Evolutionary conservation across 2,888 invertebrate genomes (phyloP), one percentile per base, ranked within the genome.

Genomic region (Antheraea assamensis): DNA sequence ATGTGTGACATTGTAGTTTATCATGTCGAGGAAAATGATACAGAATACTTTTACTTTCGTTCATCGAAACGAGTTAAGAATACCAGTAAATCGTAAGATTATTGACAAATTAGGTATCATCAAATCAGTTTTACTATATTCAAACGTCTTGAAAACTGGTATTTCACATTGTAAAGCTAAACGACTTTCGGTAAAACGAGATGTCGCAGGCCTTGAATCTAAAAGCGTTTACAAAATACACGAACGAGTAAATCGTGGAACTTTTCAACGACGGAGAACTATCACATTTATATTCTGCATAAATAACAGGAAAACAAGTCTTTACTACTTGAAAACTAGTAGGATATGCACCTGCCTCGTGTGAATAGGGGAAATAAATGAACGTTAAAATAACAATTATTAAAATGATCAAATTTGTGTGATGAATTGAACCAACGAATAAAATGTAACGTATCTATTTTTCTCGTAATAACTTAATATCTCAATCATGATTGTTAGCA

Each of bases 131-230:
- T 85, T 84, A 81, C 81, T 79, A 82, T 81, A 84, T 82, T 81
- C 83, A 85, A 84, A 84, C 80, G 79, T 76, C 76, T 75, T 78
- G 75, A 74, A 82, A 85, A 88, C 88, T 78, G 78, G 89, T 88
- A 87, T 86, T 85, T 83, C 88, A 91, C 90, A 88, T 87, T 90
- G 89, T 91, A 89, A 71, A 86, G 80, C 87, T 86, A 87, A 88
- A 89, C 90, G 82, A 88, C 92, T 91, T 92, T 91, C 88, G 86
- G 88, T 86, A 82, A 86, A 87, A 84, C 86, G 84, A 88, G 89
- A 90, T 91, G 91, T 90, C 86, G 89, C 87, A 90, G 89, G 83
- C 92, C 92, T 92, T 92, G 92, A 88, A 87, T 82, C 81, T 80
- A 83, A 83, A 85, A 87, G 83, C 81, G 83, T 90, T 88, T 85